These are phyloP conservation scores for Geotrypetes seraphini DNA, from an alignment of 2,797 vertebrate genomes.

Conservation along the genomic window DNA sequence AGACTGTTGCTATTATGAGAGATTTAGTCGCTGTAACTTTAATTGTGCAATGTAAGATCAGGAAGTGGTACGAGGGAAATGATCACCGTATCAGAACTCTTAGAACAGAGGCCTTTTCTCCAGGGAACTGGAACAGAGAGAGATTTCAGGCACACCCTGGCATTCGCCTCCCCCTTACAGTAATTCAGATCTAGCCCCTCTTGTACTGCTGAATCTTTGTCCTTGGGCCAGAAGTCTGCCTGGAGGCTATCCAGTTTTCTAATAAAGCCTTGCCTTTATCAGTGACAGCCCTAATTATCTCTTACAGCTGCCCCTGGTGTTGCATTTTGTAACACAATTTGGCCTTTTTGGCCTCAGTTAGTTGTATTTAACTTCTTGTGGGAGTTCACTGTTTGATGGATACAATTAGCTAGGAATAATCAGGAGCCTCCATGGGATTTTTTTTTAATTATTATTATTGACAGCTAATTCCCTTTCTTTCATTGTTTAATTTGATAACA, in stretches of 20 bases:
- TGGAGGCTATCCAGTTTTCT: conserved; percentile 55
- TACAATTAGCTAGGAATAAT: conserved; percentile 76
- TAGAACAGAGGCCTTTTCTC: too few species aligned
- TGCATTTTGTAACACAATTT: conserved; percentile 71
- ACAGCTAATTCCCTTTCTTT: conserved; percentile 67
- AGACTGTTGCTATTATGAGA: too few species aligned
- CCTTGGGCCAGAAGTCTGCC: conserved; percentile 52
- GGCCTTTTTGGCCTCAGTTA: conserved; percentile 58
- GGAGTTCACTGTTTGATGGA: conserved; percentile 71
- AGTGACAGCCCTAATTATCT: conserved; percentile 58
- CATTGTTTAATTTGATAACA: conserved; percentile 63
- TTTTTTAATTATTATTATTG: conserved; percentile 65
- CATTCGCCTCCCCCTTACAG: too few species aligned
- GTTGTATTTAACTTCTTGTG: conserved; percentile 64
- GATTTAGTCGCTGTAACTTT: too few species aligned
- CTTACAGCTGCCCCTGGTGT: conserved; percentile 63
- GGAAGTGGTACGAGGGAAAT: too few species aligned
- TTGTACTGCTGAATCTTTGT: conserved; percentile 44
- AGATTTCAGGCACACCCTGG: too few species aligned
- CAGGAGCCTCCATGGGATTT: conserved; percentile 56
- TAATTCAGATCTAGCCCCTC: conserved; percentile 5
- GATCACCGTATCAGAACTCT: too few species aligned
- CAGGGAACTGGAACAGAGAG: too few species aligned
- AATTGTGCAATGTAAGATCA: too few species aligned
- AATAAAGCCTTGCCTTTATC: conserved; percentile 69